A percentile compares a stretch with the other conserved stretches of the same genome.
These are phyloP conservation scores for Cheilinus undulatus DNA, from an alignment of 2,113 vertebrate genomes.

Conservation along the genomic window DNA sequence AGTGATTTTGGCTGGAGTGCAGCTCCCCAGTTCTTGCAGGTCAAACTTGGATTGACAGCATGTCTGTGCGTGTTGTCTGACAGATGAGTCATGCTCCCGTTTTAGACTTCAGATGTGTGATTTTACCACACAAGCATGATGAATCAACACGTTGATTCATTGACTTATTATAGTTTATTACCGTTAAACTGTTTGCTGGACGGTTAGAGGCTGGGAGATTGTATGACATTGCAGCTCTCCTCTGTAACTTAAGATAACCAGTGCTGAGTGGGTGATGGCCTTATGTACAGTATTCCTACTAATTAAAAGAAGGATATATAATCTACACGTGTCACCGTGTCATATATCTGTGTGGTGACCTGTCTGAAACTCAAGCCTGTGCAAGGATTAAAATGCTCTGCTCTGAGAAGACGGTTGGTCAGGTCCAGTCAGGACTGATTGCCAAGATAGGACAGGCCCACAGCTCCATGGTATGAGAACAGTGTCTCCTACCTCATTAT, in stretches of 20 bases:
- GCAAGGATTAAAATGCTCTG: constrained; percentile 82
- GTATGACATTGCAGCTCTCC: constrained; percentile 61
- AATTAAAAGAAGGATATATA: constrained; percentile 83
- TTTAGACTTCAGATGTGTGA: constrained; percentile 54
- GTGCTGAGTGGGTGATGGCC: constrained; percentile 47
- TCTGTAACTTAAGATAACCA: constrained; percentile 68
- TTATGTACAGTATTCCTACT: constrained; percentile 69
- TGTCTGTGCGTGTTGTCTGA: constrained; percentile 40
- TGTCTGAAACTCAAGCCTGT: constrained; percentile 76
- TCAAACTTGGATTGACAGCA: constrained; percentile 35
- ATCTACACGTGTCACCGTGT: constrained; percentile 77
- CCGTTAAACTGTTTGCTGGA: constrained; percentile 57
- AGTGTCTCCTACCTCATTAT: constrained; percentile 80
- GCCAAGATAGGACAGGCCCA: constrained; percentile 68
- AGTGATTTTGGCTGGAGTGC: constrained; percentile 20
- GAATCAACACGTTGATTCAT: constrained; percentile 66
- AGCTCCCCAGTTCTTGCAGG: background rate
- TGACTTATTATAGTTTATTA: constrained; percentile 71
- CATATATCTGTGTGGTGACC: constrained; percentile 79
- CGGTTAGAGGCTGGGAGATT: constrained; percentile 58
- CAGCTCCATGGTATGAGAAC: constrained; percentile 72
- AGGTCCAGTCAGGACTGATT: constrained; percentile 58
- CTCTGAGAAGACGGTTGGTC: constrained; percentile 67
- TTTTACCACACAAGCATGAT: constrained; percentile 51
- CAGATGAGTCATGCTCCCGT: constrained; percentile 64